Percentiles rank a stretch among this genome's conserved stretches.
Conservation (phyloP, 2,113 vertebrate genomes). For the Lepus americanus region DNA sequence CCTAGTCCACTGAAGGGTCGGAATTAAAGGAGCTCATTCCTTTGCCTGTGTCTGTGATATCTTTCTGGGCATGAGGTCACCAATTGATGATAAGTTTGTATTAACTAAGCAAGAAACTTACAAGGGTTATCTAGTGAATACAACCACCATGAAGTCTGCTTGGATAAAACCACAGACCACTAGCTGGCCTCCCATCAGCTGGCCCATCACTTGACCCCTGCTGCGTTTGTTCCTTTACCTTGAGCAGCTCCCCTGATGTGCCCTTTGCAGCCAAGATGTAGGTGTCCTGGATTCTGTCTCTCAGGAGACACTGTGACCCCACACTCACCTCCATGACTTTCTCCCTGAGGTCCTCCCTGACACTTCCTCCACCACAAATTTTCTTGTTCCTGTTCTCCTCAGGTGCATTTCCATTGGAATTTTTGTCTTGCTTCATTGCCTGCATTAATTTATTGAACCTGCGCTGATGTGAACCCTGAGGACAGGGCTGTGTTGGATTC, state of each 20-base stretch:
- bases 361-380: neutral
- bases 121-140: neutral
- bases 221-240: neutral
- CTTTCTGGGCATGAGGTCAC: neutral
- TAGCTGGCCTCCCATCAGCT: neutral
- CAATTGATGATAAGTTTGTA: neutral
- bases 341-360: neutral
- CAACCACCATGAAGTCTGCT: neutral
- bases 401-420: neutral
- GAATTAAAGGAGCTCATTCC: neutral
- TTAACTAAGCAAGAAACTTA: slow-evolving; percentile 11
- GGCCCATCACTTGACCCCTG: neutral
- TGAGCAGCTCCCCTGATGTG: neutral
- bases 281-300: neutral
- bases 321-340: neutral
- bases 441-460: neutral
- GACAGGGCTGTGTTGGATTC: neutral
- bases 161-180: neutral
- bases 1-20: neutral
- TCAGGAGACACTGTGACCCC: neutral
- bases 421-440: neutral
- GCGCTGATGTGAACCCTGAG: neutral
- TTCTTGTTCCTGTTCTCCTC: neutral
- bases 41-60: neutral
- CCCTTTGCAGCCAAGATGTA: neutral